These are phyloP conservation scores for Sandelia bainsii DNA, from an alignment of 2,797 vertebrate genomes.

Conservation along the genomic window DNA sequence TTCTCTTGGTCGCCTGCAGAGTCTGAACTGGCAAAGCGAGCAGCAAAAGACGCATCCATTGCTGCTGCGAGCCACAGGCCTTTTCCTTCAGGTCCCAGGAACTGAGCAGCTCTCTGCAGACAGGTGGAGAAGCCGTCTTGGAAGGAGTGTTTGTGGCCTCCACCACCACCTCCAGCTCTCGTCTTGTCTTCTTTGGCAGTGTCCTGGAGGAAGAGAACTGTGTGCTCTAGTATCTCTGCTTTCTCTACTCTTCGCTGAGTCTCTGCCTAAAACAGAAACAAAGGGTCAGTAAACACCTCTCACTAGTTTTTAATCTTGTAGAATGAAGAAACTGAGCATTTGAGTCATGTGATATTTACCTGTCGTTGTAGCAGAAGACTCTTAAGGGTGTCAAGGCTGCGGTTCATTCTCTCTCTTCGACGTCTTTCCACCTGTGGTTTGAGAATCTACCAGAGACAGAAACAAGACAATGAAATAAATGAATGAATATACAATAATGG, in stretches of 20 bases:
- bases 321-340: background rate
- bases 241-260: slow-evolving; percentile 87
- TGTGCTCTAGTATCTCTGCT: slow-evolving; percentile 88
- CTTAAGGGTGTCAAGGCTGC: slow-evolving; percentile 87
- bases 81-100: slow-evolving; percentile 71
- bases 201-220: slow-evolving; percentile 85
- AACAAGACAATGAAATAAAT: background rate
- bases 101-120: slow-evolving; percentile 68
- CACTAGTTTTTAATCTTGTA: rapidly evolving
- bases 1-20: background rate
- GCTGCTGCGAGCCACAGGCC: slow-evolving; percentile 52
- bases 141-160: slow-evolving; percentile 45
- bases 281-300: background rate
- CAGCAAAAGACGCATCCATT: slow-evolving; percentile 43
- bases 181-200: background rate
- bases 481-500: too few species aligned
- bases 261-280: slow-evolving; percentile 68
- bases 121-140: slow-evolving; percentile 77
- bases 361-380: slow-evolving; percentile 82
- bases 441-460: slow-evolving; percentile 53
- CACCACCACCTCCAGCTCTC: slow-evolving; percentile 8
- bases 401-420: slow-evolving; percentile 88
- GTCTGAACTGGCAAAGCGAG: slow-evolving; percentile 35
- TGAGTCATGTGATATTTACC: slow-evolving; percentile 69
- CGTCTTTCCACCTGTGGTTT: slow-evolving; percentile 89